Percentiles rank a stretch among this genome's conserved stretches.
Evolutionary conservation across 1,140 invertebrate genomes (phyloP).

Genomic region (Leptoteleia sp.): DNA sequence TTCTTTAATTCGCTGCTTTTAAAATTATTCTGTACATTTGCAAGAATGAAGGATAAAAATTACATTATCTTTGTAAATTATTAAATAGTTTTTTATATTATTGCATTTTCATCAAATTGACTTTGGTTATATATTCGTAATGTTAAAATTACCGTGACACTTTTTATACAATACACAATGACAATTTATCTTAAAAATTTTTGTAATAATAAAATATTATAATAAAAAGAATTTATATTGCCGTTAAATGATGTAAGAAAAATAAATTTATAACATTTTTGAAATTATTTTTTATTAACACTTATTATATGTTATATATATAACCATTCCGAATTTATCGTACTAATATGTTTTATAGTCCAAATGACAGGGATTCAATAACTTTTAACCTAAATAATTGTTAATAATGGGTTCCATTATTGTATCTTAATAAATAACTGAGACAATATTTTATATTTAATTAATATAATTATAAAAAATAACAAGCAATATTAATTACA

Average conservation of each 20-base stretch:
- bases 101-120: conserved; percentile 49
- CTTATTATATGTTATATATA: too few species aligned
- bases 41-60: conserved; percentile 16
- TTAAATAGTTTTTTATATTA: conserved; percentile 75
- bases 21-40: too few species aligned
- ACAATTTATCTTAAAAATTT: conserved; percentile 17
- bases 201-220: conserved; percentile 14
- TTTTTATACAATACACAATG: conserved; percentile 13
- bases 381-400: too few species aligned
- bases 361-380: not conserved
- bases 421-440: too few species aligned
- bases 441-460: too few species aligned
- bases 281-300: too few species aligned
- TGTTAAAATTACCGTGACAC: conserved; percentile 17
- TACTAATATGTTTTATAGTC: not conserved
- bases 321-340: not conserved
- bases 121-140: too few species aligned
- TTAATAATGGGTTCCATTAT: not conserved
- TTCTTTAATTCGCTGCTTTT: too few species aligned
- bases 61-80: conserved; percentile 75
- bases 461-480: too few species aligned
- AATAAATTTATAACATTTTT: conserved; percentile 13
- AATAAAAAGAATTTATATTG: conserved; percentile 13
- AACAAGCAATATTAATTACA: too few species aligned
- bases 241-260: not conserved